phyloP scores from a whole-genome alignment of 2,113 vertebrate species.

The Nesogale talazaci region DNA sequence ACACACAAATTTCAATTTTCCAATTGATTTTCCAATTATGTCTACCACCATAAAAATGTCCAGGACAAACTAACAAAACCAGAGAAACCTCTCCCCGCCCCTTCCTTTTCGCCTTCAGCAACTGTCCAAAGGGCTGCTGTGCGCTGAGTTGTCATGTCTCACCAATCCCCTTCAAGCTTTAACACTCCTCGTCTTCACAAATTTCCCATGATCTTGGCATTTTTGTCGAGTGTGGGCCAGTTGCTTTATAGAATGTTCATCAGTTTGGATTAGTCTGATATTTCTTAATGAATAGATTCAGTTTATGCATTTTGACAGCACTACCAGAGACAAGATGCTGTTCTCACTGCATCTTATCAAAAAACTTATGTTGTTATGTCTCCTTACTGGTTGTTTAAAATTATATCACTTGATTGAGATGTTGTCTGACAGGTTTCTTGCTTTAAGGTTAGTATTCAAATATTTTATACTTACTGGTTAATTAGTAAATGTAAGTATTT shows the following conservation, averaged over 20 bases:
- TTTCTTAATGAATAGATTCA: conserved; percentile 22
- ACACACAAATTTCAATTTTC: background rate
- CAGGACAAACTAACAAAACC: background rate
- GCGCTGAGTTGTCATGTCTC: background rate
- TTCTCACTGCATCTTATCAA: background rate
- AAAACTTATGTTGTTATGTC: background rate
- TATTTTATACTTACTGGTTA: conserved; percentile 52
- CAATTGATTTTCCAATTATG: conserved; percentile 26
- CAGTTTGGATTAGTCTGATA: conserved; percentile 15
- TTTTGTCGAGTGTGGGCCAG: background rate
- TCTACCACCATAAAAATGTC: background rate
- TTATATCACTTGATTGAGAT: conserved; percentile 21
- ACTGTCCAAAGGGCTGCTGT: background rate
- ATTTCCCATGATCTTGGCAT: conserved; percentile 35
- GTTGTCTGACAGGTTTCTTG: conserved; percentile 10
- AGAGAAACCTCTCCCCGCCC: background rate
- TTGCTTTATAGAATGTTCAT: background rate
- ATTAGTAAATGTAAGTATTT: conserved; percentile 1
- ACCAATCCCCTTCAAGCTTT: conserved; percentile 3
- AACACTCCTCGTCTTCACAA: conserved; percentile 1
- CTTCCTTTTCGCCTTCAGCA: conserved; percentile 3
- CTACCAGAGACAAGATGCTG: background rate
- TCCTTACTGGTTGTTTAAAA: background rate
- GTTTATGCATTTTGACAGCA: conserved; percentile 5
- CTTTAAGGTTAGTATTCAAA: conserved; percentile 21